Base-by-base conservation (phyloP, 2,888 invertebrate species). In the Ennomos fuscantarius region DNA sequence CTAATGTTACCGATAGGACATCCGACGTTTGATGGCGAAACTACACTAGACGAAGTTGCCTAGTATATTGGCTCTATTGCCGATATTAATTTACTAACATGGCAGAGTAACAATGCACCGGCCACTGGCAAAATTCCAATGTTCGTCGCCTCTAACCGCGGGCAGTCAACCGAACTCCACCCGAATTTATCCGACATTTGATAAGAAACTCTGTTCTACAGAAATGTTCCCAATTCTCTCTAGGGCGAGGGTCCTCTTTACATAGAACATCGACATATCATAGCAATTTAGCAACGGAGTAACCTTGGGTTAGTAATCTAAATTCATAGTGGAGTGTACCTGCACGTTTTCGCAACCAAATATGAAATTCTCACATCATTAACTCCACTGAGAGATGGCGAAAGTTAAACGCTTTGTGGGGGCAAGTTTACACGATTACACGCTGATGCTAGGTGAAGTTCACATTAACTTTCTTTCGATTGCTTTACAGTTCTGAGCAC, bases 11-110 rank as follows among this genome's bases (percentile, higher is more conserved):
- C 12, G 10, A 43, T 43, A 44, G 47, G 35, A 53, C 44, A 48
- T 48, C 50, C 44, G 34, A 53, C 43, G 43, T 46, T 39, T 54
- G 44, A 47, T 49, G 35, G 56, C 42, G 60, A 53, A 63, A 60
- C 50, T 63, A 62, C 51, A 58, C 60, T 63, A 69, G 63, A 69
- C 63, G 69, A 67, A 76, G 73, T 69, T 74, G 69, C 75, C 69
- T 70, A 74, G 74, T 78, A 76, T 71, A 74, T 72, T 74, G 73
- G 74, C 76, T 80, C 73, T 77, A 84, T 79, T 80, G 84, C 74
- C 76, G 78, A 83, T 87, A 88, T 88, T 88, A 88, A 88, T 88
- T 87, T 84, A 87, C 81, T 82, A 81, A 82, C 83, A 82, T 81
- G 79, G 76, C 79, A 62, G 72, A 68, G 77, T 79, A 80, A 84